phyloP scores from a whole-genome alignment of 2,888 invertebrate species.

The Tetrapedia diversipes region DNA sequence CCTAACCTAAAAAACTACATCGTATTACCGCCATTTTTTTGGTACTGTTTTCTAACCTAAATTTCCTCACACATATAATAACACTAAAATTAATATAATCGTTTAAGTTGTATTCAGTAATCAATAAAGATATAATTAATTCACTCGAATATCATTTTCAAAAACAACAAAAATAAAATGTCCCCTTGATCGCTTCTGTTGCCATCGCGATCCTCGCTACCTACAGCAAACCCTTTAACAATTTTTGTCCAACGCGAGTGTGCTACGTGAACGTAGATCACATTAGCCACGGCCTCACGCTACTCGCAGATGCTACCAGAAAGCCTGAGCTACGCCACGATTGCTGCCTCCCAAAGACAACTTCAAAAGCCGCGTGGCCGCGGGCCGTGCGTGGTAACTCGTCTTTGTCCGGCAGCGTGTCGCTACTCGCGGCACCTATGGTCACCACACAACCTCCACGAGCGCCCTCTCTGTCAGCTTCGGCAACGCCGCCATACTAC shows the following conservation, averaged over 20 bases:
- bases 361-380: conserved; percentile 53
- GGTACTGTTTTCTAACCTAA: no score
- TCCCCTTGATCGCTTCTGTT: conserved; percentile 4
- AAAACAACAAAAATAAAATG: not conserved
- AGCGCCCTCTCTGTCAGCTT: conserved; percentile 28
- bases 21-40: no score
- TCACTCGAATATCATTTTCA: no score
- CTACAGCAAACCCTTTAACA: conserved; percentile 60
- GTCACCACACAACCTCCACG: conserved; percentile 46
- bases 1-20: no score
- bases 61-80: no score
- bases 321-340: conserved; percentile 51
- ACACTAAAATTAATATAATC: no score
- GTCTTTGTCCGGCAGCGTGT: conserved; percentile 48
- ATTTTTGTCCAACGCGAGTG: conserved; percentile 55
- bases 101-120: no score
- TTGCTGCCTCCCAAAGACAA: conserved; percentile 63
- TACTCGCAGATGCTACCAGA: conserved; percentile 70
- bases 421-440: conserved; percentile 34
- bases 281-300: conserved; percentile 73
- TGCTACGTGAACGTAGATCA: conserved; percentile 73
- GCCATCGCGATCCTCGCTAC: conserved; percentile 51
- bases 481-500: conserved; percentile 36
- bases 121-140: no score
- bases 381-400: conserved; percentile 31